Conservation (phyloP, 37 sponge, comb jelly and placozoan genomes). For the Spongia lamella region DNA sequence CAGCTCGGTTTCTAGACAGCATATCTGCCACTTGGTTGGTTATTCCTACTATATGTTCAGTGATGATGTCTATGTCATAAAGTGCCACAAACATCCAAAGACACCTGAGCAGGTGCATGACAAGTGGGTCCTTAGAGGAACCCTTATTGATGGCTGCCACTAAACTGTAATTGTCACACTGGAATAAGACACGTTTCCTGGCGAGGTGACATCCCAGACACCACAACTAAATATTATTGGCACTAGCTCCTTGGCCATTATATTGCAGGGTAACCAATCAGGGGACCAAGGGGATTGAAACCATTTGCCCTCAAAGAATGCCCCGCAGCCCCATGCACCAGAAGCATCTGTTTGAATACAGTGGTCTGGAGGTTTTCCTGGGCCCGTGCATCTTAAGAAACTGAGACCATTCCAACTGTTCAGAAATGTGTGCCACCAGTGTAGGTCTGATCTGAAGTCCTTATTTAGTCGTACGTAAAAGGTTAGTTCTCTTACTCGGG, state of each 20-base stretch:
- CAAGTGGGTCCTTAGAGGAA: constrained; percentile 1
- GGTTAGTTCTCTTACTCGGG: not conserved
- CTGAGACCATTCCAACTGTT: not conserved
- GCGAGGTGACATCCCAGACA: constrained; percentile 4
- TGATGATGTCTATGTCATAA: not conserved
- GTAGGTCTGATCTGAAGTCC: constrained; percentile 38
- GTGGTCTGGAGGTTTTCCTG: not conserved
- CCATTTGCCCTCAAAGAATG: no score
- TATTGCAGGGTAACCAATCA: not conserved
- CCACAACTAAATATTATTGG: constrained; percentile 11
- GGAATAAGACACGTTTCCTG: not conserved
- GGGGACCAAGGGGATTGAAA: no score
- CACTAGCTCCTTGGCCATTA: constrained; percentile 21
- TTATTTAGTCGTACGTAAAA: constrained; percentile 26
- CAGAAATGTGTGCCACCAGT: constrained; percentile 24
- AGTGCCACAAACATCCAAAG: not conserved
- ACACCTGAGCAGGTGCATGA: constrained; percentile 8
- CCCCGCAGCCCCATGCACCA: constrained; percentile 11
- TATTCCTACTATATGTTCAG: constrained; percentile 8
- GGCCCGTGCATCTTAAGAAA: not conserved
- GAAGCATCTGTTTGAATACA: not conserved
- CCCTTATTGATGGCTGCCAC: not conserved
- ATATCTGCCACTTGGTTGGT: constrained; percentile 9
- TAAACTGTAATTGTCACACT: constrained; percentile 1
- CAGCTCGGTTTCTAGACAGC: constrained; percentile 4